Evolutionary conservation across 2,113 vertebrate species (phyloP).

Genomic region (Poecilia latipinna): DNA sequence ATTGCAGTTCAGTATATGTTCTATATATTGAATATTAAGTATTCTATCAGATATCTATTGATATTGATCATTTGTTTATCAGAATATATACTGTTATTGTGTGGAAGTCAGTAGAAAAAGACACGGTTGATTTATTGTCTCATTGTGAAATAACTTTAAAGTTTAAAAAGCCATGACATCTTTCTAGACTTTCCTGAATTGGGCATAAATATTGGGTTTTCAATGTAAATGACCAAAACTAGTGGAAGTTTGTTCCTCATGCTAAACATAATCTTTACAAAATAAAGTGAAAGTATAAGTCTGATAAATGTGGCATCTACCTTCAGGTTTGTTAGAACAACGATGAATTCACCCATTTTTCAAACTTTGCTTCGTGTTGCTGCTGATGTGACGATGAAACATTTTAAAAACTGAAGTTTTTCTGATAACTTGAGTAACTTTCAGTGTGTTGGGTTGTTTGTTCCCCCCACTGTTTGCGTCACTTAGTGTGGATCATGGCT

Average conservation of each 20-base stretch:
- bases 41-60: no score
- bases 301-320: no score
- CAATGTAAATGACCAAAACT: not conserved
- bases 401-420: not conserved
- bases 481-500: slow-evolving; percentile 58
- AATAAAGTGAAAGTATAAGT: no score
- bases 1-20: no score
- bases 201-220: not conserved
- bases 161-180: not conserved
- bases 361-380: not conserved
- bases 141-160: not conserved
- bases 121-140: no score
- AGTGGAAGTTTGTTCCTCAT: not conserved
- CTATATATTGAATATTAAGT: no score
- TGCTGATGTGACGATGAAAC: slow-evolving; percentile 1
- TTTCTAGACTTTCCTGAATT: not conserved
- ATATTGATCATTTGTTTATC: no score
- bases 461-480: not conserved
- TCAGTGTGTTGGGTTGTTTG: not conserved
- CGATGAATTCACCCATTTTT: not conserved
- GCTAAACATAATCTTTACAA: not conserved
- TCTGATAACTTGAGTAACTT: not conserved
- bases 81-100: no score
- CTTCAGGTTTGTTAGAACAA: not conserved
- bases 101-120: no score